Evolutionary conservation across 2,888 invertebrate species (phyloP).

Genomic region (Xiphydria camelus): DNA sequence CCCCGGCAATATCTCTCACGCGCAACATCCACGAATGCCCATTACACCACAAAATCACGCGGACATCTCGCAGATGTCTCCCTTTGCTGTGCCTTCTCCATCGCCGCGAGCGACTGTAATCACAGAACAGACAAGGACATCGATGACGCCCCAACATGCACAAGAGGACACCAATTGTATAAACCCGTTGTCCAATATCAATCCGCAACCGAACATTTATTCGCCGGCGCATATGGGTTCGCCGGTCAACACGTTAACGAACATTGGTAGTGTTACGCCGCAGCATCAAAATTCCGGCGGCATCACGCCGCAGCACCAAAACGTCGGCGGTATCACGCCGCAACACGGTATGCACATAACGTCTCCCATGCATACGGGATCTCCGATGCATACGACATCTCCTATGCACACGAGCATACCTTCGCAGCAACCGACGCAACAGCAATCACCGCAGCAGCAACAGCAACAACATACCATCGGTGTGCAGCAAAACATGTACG

Average conservation of each 20-base stretch:
- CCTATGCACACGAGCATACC: slow-evolving; percentile 22
- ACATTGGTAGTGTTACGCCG: slow-evolving; percentile 42
- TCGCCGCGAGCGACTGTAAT: slow-evolving; percentile 54
- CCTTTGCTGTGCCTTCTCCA: slow-evolving; percentile 64
- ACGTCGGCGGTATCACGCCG: slow-evolving; percentile 38
- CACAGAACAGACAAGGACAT: slow-evolving; percentile 51
- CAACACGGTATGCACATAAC: slow-evolving; percentile 16
- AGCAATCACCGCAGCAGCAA: slow-evolving; percentile 21
- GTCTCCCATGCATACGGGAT: slow-evolving; percentile 40
- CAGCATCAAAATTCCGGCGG: slow-evolving; percentile 31
- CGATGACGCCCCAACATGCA: slow-evolving; percentile 49
- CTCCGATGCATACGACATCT: slow-evolving; percentile 39
- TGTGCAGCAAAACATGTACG: slow-evolving; percentile 45
- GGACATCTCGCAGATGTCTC: slow-evolving; percentile 51
- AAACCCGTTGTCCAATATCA: slow-evolving; percentile 41
- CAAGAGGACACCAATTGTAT: slow-evolving; percentile 46
- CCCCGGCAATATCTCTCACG: slow-evolving; percentile 58
- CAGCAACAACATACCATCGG: slow-evolving; percentile 31
- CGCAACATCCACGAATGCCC: slow-evolving; percentile 59
- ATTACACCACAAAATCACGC: slow-evolving; percentile 50
- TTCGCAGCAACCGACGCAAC: slow-evolving; percentile 10
- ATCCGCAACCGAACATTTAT: slow-evolving; percentile 50
- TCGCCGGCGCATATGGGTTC: slow-evolving; percentile 54
- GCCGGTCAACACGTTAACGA: slow-evolving; percentile 39
- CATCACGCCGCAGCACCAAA: slow-evolving; percentile 5